A percentile compares a stretch with the other conserved stretches of the same genome.
These are phyloP conservation scores for Neoniphon sammara DNA, from an alignment of 2,797 vertebrate genomes.

Conservation along the genomic window DNA sequence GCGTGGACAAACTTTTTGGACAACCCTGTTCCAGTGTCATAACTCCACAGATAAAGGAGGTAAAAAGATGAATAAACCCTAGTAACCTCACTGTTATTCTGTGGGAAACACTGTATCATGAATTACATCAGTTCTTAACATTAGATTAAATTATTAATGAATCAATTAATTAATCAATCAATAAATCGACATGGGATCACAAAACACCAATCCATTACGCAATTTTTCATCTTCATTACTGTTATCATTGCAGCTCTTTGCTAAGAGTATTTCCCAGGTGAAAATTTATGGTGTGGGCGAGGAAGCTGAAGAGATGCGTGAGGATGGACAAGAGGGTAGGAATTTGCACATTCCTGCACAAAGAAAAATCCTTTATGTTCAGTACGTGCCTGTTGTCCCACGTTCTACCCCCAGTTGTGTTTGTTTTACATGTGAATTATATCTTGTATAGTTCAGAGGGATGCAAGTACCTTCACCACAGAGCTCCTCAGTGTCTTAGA, in stretches of 20 bases:
- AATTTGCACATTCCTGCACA: neutral
- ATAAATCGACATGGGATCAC: too few species aligned
- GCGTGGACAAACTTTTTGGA: slow-evolving; percentile 71
- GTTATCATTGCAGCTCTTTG: slow-evolving; percentile 65
- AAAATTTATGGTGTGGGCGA: slow-evolving; percentile 19
- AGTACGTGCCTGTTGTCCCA: neutral
- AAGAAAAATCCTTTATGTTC: neutral
- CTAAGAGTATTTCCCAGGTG: slow-evolving; percentile 43
- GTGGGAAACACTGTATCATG: neutral
- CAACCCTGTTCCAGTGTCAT: slow-evolving; percentile 65
- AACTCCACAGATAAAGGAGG: slow-evolving; percentile 72
- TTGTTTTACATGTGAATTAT: neutral
- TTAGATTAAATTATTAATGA: neutral
- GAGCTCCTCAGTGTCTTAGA: slow-evolving; percentile 51
- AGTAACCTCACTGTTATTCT: neutral
- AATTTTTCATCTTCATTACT: neutral
- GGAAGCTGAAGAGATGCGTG: slow-evolving; percentile 67
- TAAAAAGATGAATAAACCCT: slow-evolving; percentile 39
- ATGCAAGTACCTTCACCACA: slow-evolving; percentile 35
- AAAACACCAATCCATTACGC: too few species aligned
- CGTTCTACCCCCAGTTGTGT: slow-evolving; percentile 1
- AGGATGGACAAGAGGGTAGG: slow-evolving; percentile 62
- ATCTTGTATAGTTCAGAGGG: slow-evolving; percentile 60
- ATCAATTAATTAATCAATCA: too few species aligned
- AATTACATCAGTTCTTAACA: neutral